Base-by-base conservation (phyloP, 2,888 invertebrate species). In the Pheosia gnoma region DNA sequence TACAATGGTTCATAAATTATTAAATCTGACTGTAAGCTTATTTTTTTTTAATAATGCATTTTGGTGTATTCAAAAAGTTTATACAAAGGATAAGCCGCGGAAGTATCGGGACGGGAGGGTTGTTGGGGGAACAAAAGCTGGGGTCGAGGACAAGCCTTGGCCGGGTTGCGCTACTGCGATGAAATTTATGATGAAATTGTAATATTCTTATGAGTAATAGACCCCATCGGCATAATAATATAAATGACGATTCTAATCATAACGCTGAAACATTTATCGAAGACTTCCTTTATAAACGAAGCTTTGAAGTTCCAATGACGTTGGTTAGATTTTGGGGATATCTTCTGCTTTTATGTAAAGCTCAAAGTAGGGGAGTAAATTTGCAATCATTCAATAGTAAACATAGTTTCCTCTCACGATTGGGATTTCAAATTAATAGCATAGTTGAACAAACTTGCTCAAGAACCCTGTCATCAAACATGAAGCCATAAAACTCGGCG, bases 91-190 rank as follows among this genome's bases (percentile, higher is more conserved):
- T 78, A 72, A 74, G 74, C 82, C 77, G 85, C 75, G 78, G 76
- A 83, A 84, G 81, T 84, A 85, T 82, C 82, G 81, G 81, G 79
- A 80, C 78, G 80, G 75, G 25, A 25, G 25, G 25, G 25, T 25
- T 25, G 25, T 76, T 75, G 76, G 68, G 74, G 60, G 76, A 80
- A 88, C 85, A 89, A 90, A 89, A 84, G 87, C 84, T 62, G 75
- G 83, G 88, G 89, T 87, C 91, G 87, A 85, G 88, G 86, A 78
- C 79, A 86, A 81, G 81, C 91, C 92, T 92, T 92, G 92, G 84
- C 91, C 91, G 88, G 69, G 77, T 78, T 80, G 61, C 66, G 70
- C 70, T 74, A 67, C 74, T 74, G 79, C 77, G 74, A 77, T 68
- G 47, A 68, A 79, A 84, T 81, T 75, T n/a, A n/a, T n/a, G n/a